These are phyloP conservation scores for Gastracanthus pulcherrimus DNA, from an alignment of 2,888 invertebrate species.

Conservation along the genomic window DNA sequence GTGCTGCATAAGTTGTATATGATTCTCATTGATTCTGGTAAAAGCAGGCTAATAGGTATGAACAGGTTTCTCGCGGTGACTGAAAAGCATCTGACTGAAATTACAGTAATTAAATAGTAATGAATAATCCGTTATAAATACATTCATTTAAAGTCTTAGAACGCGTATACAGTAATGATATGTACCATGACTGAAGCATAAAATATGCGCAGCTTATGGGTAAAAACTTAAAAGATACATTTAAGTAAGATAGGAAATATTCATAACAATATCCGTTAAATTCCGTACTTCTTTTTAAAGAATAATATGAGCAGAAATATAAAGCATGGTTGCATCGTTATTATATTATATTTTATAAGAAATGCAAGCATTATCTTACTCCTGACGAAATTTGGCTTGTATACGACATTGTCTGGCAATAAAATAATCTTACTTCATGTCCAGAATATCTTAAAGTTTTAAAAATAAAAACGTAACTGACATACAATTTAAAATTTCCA, in stretches of 20 bases:
- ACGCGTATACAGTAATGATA: neutral
- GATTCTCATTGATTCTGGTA: no score
- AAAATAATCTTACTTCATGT: conserved; percentile 19
- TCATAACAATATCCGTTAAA: no score
- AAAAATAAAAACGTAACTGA: neutral
- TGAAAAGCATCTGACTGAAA: neutral
- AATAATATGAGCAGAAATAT: neutral
- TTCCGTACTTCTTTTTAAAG: no score
- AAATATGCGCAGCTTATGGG: neutral
- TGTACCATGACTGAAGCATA: neutral
- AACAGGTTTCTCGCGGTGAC: no score
- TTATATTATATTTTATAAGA: no score
- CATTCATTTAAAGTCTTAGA: conserved; percentile 15
- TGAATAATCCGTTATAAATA: conserved; percentile 14
- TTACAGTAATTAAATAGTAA: conserved; percentile 23
- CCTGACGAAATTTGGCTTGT: neutral
- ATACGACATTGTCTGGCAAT: neutral
- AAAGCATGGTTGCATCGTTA: no score
- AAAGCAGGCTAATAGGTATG: no score
- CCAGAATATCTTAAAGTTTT: conserved; percentile 17
- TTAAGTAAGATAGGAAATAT: no score
- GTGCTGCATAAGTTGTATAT: no score
- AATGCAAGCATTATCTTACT: neutral
- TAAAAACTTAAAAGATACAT: no score
- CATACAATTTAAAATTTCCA: conserved; percentile 15